Evolutionary conservation across 2,888 invertebrate species (phyloP), one percentile per base, ranked within the genome.

Genomic region (Blastobasis lacticolella): DNA sequence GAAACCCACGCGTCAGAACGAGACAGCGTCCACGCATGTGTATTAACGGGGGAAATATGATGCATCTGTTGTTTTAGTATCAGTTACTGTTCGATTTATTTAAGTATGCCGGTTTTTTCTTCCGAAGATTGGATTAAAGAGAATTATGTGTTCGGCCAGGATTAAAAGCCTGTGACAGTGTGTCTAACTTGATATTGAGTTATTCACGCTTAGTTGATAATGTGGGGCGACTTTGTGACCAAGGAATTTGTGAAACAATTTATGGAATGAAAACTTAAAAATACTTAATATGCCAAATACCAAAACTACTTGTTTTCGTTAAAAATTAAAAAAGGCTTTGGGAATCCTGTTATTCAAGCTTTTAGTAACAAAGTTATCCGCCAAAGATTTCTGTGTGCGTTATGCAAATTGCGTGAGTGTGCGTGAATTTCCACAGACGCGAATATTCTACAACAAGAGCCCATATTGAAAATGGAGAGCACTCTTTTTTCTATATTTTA

Each of bases 11-110:
- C 41, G 72, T 7, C 5, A 55, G 73, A 81, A 48, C 59, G 67
- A 58, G 78, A 80, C 56, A 54, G 67, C 63, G 52, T 60, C 61
- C 60, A 69, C 75, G 82, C 84, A 81, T 86, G 78, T 78, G 75
- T 76, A 78, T 69, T 64, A 69, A 71, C 71, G 76, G 79, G 80
- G 77, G 82, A 80, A 85, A 81, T 82, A 84, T 83, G 86, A 86
- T 87, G 85, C 87, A 87, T 84, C 78, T 80, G 82, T 81, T 86
- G 82, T 86, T 84, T 82, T 79, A 83, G 75, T 83, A 86, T 84
- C 80, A 75, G 78, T 81, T 78, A 76, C 80, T 78, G 69, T 82
- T 81, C 79, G 75, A 79, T 82, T 82, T 82, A 79, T 81, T 79
- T 80, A 81, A 74, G 67, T 77, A 71, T 81, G 77, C 78, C 67